Percentiles rank a stretch among this genome's conserved stretches.
phyloP scores from a whole-genome alignment of 2,113 vertebrate species.

The Heloderma charlesbogerti region DNA sequence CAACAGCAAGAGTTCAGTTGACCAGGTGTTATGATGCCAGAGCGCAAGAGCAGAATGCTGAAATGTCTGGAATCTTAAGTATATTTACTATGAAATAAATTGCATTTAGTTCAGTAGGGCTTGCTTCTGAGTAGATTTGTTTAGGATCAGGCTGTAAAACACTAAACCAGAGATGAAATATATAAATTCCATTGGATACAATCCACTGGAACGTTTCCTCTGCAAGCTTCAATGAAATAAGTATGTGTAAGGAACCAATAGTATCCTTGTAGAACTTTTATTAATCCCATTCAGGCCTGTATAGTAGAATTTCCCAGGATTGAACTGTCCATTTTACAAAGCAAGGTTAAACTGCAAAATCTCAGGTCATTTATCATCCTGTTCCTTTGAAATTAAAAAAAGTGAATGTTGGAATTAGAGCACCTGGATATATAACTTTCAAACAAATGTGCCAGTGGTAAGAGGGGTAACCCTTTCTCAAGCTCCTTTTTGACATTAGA shows the following conservation, averaged over 20 bases:
- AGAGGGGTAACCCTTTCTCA: constrained; percentile 40
- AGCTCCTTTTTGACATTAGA: constrained; percentile 42
- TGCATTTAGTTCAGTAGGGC: background rate
- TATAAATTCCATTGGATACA: background rate
- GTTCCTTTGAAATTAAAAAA: background rate
- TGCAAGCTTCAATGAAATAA: background rate
- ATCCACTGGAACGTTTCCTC: background rate
- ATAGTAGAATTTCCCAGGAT: background rate
- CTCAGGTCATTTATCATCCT: constrained; percentile 1
- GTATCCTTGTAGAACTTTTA: background rate
- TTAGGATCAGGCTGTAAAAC: background rate
- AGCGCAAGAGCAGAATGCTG: too few species aligned
- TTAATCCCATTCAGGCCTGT: background rate
- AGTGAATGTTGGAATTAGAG: constrained; percentile 17
- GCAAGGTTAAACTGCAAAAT: constrained; percentile 30
- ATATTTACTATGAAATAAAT: background rate
- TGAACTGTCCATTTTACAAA: background rate
- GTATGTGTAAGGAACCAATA: background rate
- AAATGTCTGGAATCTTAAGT: background rate
- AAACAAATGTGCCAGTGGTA: constrained; percentile 32
- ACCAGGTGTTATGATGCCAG: background rate
- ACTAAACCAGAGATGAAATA: background rate
- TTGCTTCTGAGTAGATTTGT: background rate
- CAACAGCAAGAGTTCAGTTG: too few species aligned
- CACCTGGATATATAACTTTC: background rate